A percentile compares a stretch with the other conserved stretches of the same genome.
Evolutionary conservation across 1,140 invertebrate species (phyloP).

Genomic region (Drosophila pruinosa): DNA sequence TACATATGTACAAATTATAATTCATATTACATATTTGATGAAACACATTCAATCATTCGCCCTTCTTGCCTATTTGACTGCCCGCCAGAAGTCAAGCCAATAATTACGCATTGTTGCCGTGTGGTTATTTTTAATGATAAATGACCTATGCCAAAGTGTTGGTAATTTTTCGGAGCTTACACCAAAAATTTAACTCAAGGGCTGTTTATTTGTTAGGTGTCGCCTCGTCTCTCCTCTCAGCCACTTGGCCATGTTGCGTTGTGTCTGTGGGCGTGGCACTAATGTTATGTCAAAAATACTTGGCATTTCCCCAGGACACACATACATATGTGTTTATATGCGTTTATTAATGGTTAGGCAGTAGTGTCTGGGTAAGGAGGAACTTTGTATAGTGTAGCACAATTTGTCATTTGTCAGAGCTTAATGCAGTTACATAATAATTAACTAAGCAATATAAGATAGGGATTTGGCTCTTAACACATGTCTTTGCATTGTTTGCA

Average conservation of each 20-base stretch:
- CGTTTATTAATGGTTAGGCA: conserved; percentile 17
- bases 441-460: conserved; percentile 43
- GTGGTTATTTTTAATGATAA: conserved; percentile 79
- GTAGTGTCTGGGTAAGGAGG: conserved; percentile 1
- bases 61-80: neutral
- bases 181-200: conserved; percentile 52
- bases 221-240: neutral
- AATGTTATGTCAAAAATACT: conserved; percentile 76
- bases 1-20: conserved; percentile 76
- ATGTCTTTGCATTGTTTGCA: conserved; percentile 13
- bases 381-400: conserved; percentile 35
- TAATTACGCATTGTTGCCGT: conserved; percentile 73
- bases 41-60: conserved; percentile 78
- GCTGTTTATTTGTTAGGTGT: conserved; percentile 60
- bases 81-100: conserved; percentile 50
- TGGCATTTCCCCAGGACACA: conserved; percentile 28
- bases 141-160: conserved; percentile 73
- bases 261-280: conserved; percentile 44
- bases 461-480: neutral
- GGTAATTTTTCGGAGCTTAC: conserved; percentile 70
- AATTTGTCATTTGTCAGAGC: conserved; percentile 77
- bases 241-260: conserved; percentile 6
- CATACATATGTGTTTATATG: neutral
- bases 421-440: conserved; percentile 75
- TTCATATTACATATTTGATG: conserved; percentile 80